Base-by-base conservation (phyloP, 2,797 vertebrate genomes). In the Coluber constrictor region DNA sequence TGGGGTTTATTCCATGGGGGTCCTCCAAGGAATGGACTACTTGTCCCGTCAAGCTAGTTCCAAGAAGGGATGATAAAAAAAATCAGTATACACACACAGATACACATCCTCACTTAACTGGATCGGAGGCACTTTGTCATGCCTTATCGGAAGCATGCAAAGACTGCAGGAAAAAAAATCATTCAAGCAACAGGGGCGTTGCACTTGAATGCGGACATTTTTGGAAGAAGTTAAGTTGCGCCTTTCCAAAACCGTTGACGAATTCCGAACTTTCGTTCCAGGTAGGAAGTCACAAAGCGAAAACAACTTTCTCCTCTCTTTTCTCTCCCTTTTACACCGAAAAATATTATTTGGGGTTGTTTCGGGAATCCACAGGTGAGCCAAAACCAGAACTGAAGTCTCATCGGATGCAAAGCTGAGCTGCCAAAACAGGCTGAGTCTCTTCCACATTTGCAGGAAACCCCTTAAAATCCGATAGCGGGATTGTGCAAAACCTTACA, bases 371-470 rank as follows among this genome's bases (percentile, higher is more conserved):
- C 3, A 3, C 57, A 25, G 16, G 29, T 37, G 70, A 57, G 18
- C 16, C 51, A 55, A 27, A 83, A 54, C 0, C 8, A 93, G 61
- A 5, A 4, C 55, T 4, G 15, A 4, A 63, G 5, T 25, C 25
- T 47, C 51, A 87, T 54, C 1, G 0, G 8, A 54, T 43, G 37
- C 57, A 66, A 63, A 74, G 18, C 0, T 3, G 0, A 37, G 5
- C 0, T 0, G 0, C 25, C n/a, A 86, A 86, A 74, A 51, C 0
- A 13, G 18, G 61, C 8, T 2, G 9, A 88, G n/a, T 18, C 12
- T 1, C 23, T 9, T 47, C 27, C 55, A n/a, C 0, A 16, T 79
- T 37, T 15, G 83, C 9, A 20, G 66, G 89, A n/a, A 25, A 61
- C 5, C 55, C 43, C 27, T 29, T 13, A 25, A 43, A 60, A 32